Evolutionary conservation across 2,888 invertebrate species (phyloP), one percentile per base, ranked within the genome.

Genomic region (Troglohyphantes excavatus): DNA sequence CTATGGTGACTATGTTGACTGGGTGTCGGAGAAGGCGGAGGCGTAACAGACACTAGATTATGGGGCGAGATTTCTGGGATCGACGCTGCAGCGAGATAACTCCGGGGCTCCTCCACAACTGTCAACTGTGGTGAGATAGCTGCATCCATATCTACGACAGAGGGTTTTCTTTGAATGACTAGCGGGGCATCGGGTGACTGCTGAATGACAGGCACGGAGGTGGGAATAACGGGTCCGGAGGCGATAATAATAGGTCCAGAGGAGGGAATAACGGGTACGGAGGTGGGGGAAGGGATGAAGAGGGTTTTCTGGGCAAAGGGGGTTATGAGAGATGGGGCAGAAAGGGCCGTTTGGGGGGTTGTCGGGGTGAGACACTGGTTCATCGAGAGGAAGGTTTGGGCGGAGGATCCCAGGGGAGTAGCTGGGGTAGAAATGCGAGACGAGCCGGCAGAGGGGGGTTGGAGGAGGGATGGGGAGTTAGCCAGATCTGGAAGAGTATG

Each of bases 1-100:
- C 97, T 94, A 93, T 97, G 97, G 7, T 95, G 95, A 81, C 92
- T 92, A 29, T 89, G 88, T 33, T 91, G 90, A 86, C 89, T 90
- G 43, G 86, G 87, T 46, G 92, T 92, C 6, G 93, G 93, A 21
- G 93, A 91, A 33, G 91, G 72, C 9, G 91, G 91, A 5, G 91
- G 91, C 6, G 92, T 91, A 19, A 92, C 87, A 27, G 91, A 92
- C 21, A 91, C 91, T 86, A 85, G 85, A 89, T 13, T 92, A 93
- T 93, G 72, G 93, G 94, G 92, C 93, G 93, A 39, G 93, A 72
- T 85, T n/a, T 88, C 89, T 63, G 90, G 73, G 65, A 81, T 79
- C 2, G 82, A 85, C 2, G 90, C 72, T 2, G 78, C 84, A 6
- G 84, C 61, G 2, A 81, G 67, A 29, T 33, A 76, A 13, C n/a